Percentiles rank a stretch among this genome's conserved stretches.
Conservation (phyloP, 2,113 vertebrate genomes). For the Eulemur rufifrons region DNA sequence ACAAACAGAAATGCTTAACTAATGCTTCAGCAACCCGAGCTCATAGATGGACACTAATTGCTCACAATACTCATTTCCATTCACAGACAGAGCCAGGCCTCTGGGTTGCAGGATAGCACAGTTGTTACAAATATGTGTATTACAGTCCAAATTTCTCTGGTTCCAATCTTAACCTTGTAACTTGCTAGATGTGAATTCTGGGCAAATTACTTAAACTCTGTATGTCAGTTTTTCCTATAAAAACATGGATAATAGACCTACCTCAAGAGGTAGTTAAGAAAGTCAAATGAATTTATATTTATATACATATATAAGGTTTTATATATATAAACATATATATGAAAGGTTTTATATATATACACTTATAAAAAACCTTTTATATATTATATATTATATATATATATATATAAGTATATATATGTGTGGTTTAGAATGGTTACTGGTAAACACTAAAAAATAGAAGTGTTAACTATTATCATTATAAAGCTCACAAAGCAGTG, state of each 20-base stretch:
- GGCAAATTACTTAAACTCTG: neutral
- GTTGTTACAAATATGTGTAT: accelerated
- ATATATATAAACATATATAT: no score
- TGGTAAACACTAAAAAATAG: neutral
- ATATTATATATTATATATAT: neutral
- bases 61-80: neutral
- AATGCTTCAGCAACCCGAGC: neutral
- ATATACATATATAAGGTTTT: neutral
- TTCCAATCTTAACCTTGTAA: neutral
- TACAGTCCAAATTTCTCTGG: neutral
- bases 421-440: neutral
- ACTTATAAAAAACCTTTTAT: neutral
- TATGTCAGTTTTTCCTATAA: neutral
- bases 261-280: neutral
- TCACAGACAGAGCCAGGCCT: neutral
- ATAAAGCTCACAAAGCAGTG: neutral
- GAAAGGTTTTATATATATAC: no score
- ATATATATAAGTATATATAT: neutral
- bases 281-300: neutral
- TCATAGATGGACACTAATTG: neutral
- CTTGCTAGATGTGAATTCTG: neutral
- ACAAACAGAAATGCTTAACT: neutral
- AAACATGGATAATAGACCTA: neutral
- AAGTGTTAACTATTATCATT: neutral
- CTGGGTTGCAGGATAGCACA: neutral